These are phyloP conservation scores for Cyprinella venusta DNA, from an alignment of 2,797 vertebrate genomes.

Conservation along the genomic window DNA sequence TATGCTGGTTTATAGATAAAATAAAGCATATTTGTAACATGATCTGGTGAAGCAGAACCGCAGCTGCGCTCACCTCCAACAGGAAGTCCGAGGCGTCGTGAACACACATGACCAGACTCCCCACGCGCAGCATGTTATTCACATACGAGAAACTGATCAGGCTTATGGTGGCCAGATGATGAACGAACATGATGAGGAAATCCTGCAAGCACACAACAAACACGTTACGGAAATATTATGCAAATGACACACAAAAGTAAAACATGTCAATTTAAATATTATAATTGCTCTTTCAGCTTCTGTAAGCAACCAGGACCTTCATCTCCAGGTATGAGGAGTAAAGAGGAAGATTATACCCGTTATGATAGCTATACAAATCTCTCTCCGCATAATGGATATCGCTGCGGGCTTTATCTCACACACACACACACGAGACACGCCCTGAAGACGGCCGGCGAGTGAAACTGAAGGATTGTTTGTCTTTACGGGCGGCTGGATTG, in stretches of 20 bases:
- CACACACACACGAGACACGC: neutral
- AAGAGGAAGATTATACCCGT: neutral
- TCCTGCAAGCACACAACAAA: conserved; percentile 77
- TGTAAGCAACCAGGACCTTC: neutral
- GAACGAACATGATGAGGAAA: conserved; percentile 95
- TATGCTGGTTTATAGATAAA: neutral
- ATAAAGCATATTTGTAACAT: no score
- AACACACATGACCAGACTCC: conserved; percentile 88
- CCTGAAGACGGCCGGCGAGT: neutral
- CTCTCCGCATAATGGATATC: neutral
- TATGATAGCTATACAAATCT: neutral
- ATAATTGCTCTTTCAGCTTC: neutral
- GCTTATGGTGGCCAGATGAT: conserved; percentile 89
- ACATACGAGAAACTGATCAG: conserved; percentile 93
- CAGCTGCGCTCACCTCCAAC: conserved; percentile 84
- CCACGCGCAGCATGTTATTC: conserved; percentile 94
- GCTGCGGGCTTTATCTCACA: neutral
- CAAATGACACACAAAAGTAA: neutral
- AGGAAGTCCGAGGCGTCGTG: conserved; percentile 93
- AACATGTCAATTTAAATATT: neutral
- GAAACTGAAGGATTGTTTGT: neutral
- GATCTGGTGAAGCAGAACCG: neutral
- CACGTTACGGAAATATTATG: neutral
- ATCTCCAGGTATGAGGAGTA: neutral
- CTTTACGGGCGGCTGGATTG: neutral